Conservation (phyloP, 2,113 vertebrate species). For the Platysteira castanea region DNA sequence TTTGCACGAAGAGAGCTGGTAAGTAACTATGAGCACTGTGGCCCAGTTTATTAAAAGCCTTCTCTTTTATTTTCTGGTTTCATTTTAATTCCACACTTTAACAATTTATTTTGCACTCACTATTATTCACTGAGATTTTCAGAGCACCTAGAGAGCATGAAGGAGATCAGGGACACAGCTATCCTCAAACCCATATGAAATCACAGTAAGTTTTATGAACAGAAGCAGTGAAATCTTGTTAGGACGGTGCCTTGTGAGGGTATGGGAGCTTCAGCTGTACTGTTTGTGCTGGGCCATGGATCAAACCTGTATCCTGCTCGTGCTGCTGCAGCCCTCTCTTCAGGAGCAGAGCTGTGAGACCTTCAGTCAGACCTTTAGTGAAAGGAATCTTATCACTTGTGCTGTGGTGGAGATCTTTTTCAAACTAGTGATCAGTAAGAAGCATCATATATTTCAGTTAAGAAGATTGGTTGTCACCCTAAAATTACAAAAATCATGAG, state of each 20-base stretch:
- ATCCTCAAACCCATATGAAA: background rate
- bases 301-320: background rate
- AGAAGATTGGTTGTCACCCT: background rate
- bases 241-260: background rate
- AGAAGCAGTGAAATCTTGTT: background rate
- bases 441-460: background rate
- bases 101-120: background rate
- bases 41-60: background rate
- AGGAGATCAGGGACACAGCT: background rate
- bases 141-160: background rate
- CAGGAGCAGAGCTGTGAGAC: background rate
- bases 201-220: background rate
- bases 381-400: background rate
- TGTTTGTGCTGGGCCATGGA: background rate
- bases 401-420: background rate
- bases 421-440: background rate
- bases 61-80: background rate
- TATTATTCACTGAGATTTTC: background rate
- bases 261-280: background rate
- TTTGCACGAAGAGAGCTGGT: background rate
- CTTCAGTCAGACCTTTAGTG: background rate
- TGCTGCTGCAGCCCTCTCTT: background rate
- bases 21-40: background rate
- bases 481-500: background rate
- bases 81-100: background rate